phyloP scores from a whole-genome alignment of 2,113 vertebrate genomes.

The Cygnus buccinator region DNA sequence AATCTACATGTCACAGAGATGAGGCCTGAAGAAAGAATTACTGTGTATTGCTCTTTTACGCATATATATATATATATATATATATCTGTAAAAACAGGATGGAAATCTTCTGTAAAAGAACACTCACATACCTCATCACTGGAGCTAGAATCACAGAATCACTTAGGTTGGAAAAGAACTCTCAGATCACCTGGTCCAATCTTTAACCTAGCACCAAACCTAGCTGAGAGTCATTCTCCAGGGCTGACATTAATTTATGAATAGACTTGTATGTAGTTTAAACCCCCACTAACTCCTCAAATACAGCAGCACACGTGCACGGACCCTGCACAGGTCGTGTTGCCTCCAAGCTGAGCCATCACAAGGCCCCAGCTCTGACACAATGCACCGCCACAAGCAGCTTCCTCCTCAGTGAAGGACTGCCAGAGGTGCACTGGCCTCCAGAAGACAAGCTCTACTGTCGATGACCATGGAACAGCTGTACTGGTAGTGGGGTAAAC shows the following conservation, averaged over 20 bases:
- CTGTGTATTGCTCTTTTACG: not conserved
- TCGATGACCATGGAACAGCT: not conserved
- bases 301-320: fast-evolving
- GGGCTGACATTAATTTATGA: not conserved
- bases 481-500: not conserved
- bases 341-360: not conserved
- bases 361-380: not conserved
- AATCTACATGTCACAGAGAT: not conserved
- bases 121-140: no score
- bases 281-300: not conserved
- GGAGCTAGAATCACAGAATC: not conserved
- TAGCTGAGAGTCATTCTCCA: not conserved
- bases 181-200: no score
- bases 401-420: not conserved
- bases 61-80: no score
- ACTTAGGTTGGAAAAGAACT: no score
- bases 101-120: not conserved
- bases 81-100: not conserved
- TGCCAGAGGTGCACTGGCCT: not conserved
- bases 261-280: not conserved
- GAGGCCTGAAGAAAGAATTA: not conserved
- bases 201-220: no score
- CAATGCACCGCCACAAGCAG: no score
- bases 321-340: not conserved
- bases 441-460: not conserved